phyloP scores from a whole-genome alignment of 2,113 vertebrate species.

The human region GRCh38 chr14:61728501-61729000 shows the following conservation, averaged over 20 bases:
- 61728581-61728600: neutral
- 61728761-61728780: neutral
- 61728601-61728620: neutral
- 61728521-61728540: neutral
- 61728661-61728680: neutral
- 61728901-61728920: neutral
- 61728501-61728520: neutral
- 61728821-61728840: neutral
- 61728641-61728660: neutral
- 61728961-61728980: neutral
- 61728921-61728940: neutral
- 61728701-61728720: neutral
- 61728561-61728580: neutral
- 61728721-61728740: constrained; percentile 28
- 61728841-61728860: neutral
- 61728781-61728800: neutral
- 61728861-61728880: constrained; percentile 31
- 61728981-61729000: neutral
- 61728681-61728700: neutral
- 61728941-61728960: constrained; percentile 39
- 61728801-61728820: neutral
- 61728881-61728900: neutral
- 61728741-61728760: neutral
- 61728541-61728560: neutral
- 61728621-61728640: neutral